These are phyloP conservation scores for Leptopilina syphax DNA, from an alignment of 2,888 invertebrate species.

Conservation along the genomic window DNA sequence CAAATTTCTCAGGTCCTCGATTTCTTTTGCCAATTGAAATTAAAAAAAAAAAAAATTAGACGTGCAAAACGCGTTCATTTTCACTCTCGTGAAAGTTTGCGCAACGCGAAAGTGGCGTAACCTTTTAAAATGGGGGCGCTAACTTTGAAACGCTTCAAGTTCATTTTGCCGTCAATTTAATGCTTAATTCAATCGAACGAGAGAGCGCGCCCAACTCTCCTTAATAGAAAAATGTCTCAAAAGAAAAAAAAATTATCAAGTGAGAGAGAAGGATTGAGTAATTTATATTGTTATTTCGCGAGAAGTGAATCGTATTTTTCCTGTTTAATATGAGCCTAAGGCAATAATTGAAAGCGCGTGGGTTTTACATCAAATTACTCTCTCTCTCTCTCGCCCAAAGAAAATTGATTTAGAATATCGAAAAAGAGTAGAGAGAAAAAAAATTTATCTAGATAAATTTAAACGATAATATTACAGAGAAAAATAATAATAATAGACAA, in stretches of 20 bases:
- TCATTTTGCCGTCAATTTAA: constrained; percentile 25
- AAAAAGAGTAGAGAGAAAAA: too few relatives aligned
- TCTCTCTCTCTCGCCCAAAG: background rate
- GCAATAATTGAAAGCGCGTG: constrained; percentile 12
- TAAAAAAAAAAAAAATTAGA: background rate
- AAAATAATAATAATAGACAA: too few relatives aligned
- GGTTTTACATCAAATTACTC: background rate
- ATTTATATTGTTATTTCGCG: constrained; percentile 32
- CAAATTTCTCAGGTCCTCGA: constrained; percentile 20
- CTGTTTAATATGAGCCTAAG: background rate
- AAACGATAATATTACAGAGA: too few relatives aligned
- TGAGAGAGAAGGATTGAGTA: constrained; percentile 18
- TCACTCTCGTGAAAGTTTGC: constrained; percentile 21
- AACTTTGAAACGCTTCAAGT: constrained; percentile 19
- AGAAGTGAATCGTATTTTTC: constrained; percentile 30
- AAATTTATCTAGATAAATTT: too few relatives aligned
- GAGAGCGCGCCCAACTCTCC: constrained; percentile 15
- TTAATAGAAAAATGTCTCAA: constrained; percentile 17
- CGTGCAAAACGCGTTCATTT: constrained; percentile 21
- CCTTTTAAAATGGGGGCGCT: constrained; percentile 11
- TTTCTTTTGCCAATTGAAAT: constrained; percentile 26
- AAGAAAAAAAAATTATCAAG: constrained; percentile 10
- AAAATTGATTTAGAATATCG: constrained; percentile 7
- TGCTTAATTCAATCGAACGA: constrained; percentile 27
- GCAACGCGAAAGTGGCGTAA: constrained; percentile 29